Base-by-base conservation (phyloP, 2,888 invertebrate genomes). In the Andrena hattorfiana region DNA sequence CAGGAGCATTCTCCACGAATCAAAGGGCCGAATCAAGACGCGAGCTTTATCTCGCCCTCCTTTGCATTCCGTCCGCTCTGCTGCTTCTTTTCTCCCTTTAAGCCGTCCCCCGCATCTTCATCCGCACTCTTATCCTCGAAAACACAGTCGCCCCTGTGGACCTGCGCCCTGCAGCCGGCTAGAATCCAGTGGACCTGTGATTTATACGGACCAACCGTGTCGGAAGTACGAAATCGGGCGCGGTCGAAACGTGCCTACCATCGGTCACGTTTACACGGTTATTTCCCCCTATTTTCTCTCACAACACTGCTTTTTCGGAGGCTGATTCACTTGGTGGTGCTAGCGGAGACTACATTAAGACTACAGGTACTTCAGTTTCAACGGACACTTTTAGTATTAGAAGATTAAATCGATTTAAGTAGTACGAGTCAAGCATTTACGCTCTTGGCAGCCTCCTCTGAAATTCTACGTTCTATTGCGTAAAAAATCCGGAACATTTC, bases 131-230 rank as follows among this genome's bases (percentile, higher is more conserved):
- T 76, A 77, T 78, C 86, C 64, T 42, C 51, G 60, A 84, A 82
- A 85, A 71, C 64, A 73, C 51, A 74, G 69, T 28, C 49, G 81
- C 69, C 81, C 73, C 51, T 71, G 32, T 67, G 56, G 79, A 75
- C 77, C 77, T 62, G 32, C 64, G 68, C 54, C 81, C 28, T 59
- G 71, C 75, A 66, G 42, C 23, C 16, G 56, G 16, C 42, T 16
- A 71, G 69, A 81, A 84, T 42, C 77, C 75, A 79, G 86, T 79
- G 72, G 71, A 87, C 85, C 66, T 76, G 82, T 91, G 92, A 90
- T 92, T 92, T 92, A 92, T 92, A 87, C 89, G 86, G 81, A 88
- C 81, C 78, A 79, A 84, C 89, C 91, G 90, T 91, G 91, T 81
- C 78, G 78, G 76, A 91, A 85, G 87, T 92, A 86, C 87, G 82